phyloP scores from a whole-genome alignment of 2,888 invertebrate genomes.

The Lumbricus terrestris region DNA sequence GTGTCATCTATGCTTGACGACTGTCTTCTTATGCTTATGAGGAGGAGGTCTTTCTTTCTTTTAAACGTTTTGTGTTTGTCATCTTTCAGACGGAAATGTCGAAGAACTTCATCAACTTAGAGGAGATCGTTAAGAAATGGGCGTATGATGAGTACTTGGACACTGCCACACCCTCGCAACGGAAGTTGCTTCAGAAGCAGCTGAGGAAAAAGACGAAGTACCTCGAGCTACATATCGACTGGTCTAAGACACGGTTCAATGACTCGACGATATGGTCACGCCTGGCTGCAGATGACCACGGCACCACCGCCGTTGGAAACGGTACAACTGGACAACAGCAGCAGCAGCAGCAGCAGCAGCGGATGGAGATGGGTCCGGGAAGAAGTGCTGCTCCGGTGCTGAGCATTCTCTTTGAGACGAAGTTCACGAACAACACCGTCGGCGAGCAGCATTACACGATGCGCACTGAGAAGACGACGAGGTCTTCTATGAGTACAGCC shows the following conservation, averaged over 20 bases:
- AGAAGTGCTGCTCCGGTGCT: constrained; percentile 16
- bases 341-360: background rate
- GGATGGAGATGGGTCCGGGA: background rate
- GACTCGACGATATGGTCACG: constrained; percentile 36
- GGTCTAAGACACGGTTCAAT: constrained; percentile 35
- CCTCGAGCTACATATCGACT: constrained; percentile 36
- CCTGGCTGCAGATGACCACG: constrained; percentile 24
- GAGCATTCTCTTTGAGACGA: constrained; percentile 42
- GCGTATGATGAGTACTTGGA: constrained; percentile 34
- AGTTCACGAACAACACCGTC: constrained; percentile 42
- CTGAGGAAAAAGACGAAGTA: constrained; percentile 29
- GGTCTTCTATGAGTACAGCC: constrained; percentile 36
- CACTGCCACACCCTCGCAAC: constrained; percentile 35
- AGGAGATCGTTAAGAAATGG: constrained; percentile 37
- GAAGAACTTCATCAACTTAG: constrained; percentile 29
- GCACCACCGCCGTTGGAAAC: background rate
- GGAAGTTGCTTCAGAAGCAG: constrained; percentile 29
- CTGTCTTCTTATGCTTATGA: background rate
- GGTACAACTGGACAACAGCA: background rate
- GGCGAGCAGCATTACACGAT: constrained; percentile 42
- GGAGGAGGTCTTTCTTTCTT: background rate
- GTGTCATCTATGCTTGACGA: too few relatives aligned
- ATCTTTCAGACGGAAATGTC: background rate
- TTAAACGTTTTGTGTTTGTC: too few relatives aligned
- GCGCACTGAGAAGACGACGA: constrained; percentile 41